Evolutionary conservation across 1,140 invertebrate species (phyloP).

Genomic region (Atopsyche davidsoni): DNA sequence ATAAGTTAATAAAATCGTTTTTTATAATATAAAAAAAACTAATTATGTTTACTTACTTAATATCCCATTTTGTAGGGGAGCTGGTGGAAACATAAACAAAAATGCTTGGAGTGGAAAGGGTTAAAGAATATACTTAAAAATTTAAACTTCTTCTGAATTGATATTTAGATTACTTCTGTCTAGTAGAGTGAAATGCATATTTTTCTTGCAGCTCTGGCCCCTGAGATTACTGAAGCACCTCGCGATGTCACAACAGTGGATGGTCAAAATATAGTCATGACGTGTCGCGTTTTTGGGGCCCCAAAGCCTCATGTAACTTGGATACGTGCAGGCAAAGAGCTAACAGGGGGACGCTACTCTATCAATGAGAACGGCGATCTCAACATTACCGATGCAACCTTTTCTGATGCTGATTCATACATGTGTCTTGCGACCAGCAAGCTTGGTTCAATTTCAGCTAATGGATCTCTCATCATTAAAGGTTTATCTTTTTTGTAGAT

Average conservation of each 20-base stretch:
- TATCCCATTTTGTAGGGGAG: too few species aligned
- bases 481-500: conserved; percentile 40
- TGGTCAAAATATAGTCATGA: conserved; percentile 73
- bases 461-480: conserved; percentile 75
- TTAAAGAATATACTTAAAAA: too few species aligned
- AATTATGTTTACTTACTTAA: too few species aligned
- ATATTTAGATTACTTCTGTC: too few species aligned
- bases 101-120: too few species aligned
- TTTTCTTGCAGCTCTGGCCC: conserved; percentile 65
- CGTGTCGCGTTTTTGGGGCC: conserved; percentile 91
- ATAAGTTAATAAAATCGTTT: too few species aligned
- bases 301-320: conserved; percentile 93
- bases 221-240: conserved; percentile 83
- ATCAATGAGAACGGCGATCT: conserved; percentile 74
- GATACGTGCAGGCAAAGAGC: conserved; percentile 72
- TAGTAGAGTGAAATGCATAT: too few species aligned
- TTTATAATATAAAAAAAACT: too few species aligned
- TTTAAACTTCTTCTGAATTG: too few species aligned
- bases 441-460: conserved; percentile 73
- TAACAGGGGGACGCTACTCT: conserved; percentile 78
- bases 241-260: conserved; percentile 75
- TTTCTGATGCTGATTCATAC: conserved; percentile 82
- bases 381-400: conserved; percentile 74
- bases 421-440: conserved; percentile 91
- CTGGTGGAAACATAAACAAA: too few species aligned